Evolutionary conservation across 1,140 invertebrate species (phyloP).

Genomic region (Drosophila parvula): DNA sequence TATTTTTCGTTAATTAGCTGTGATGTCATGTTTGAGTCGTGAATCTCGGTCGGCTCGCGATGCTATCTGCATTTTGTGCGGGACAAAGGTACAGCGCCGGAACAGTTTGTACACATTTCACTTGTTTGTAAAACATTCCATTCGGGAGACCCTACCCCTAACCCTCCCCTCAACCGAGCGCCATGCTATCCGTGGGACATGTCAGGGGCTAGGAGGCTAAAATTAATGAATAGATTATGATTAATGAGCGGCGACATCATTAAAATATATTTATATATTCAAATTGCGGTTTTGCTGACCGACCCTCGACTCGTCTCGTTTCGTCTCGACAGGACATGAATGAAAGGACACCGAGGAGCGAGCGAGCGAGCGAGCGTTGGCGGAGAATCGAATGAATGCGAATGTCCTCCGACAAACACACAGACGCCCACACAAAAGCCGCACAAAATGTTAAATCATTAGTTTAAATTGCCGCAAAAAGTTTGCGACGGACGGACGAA

Average conservation of each 20-base stretch:
- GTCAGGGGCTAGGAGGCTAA: slow-evolving; percentile 56
- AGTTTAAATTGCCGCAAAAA: slow-evolving; percentile 80
- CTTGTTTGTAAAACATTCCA: slow-evolving; percentile 62
- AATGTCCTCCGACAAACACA: slow-evolving; percentile 70
- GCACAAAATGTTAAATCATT: slow-evolving; percentile 79
- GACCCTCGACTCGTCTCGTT: slow-evolving; percentile 33
- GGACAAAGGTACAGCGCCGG: slow-evolving; percentile 55
- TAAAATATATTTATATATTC: slow-evolving; percentile 82
- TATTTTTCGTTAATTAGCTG: slow-evolving; percentile 78
- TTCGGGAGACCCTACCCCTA: background rate
- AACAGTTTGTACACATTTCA: slow-evolving; percentile 59
- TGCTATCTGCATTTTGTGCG: slow-evolving; percentile 64
- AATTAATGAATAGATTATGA: slow-evolving; percentile 83
- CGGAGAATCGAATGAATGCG: slow-evolving; percentile 55
- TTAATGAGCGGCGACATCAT: slow-evolving; percentile 82
- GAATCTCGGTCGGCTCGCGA: slow-evolving; percentile 36
- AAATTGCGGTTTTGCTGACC: slow-evolving; percentile 79
- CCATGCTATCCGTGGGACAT: background rate
- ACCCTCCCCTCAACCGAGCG: no score
- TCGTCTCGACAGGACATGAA: slow-evolving; percentile 51
- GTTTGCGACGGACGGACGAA: slow-evolving; percentile 48
- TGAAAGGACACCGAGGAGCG: slow-evolving; percentile 18
- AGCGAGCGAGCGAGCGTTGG: background rate
- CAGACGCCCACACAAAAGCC: slow-evolving; percentile 40
- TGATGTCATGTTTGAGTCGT: slow-evolving; percentile 67